Conservation (phyloP, 2,113 vertebrate species). For the Condylura cristata region DNA sequence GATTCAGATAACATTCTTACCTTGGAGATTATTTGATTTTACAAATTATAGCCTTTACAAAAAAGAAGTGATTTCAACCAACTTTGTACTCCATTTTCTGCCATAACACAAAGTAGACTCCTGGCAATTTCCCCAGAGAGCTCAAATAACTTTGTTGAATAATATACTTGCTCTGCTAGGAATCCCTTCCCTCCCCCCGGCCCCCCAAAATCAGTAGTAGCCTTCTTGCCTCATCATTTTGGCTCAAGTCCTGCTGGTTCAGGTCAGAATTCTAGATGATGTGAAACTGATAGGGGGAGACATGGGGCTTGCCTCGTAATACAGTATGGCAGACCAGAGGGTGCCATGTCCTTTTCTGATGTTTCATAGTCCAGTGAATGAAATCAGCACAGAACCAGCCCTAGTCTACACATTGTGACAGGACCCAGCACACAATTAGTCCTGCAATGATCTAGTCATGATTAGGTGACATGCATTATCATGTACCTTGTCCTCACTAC, state of each 20-base stretch:
- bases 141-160: background rate
- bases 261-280: background rate
- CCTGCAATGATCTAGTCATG: background rate
- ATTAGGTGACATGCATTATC: too few species aligned
- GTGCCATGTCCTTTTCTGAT: background rate
- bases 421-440: background rate
- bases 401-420: background rate
- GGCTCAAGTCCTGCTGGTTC: background rate
- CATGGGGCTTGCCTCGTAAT: background rate
- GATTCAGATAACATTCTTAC: background rate
- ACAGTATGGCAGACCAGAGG: background rate
- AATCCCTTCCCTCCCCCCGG: background rate
- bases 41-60: conserved; percentile 29
- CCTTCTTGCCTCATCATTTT: background rate
- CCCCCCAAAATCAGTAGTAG: background rate
- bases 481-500: background rate
- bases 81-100: background rate
- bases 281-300: background rate
- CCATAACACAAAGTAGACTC: background rate
- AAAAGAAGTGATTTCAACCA: background rate
- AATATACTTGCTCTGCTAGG: background rate
- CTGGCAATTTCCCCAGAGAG: background rate
- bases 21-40: conserved; percentile 41
- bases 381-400: background rate
- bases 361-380: background rate